phyloP scores from a whole-genome alignment of 1,140 invertebrate genomes.

The Vanessa atalanta region DNA sequence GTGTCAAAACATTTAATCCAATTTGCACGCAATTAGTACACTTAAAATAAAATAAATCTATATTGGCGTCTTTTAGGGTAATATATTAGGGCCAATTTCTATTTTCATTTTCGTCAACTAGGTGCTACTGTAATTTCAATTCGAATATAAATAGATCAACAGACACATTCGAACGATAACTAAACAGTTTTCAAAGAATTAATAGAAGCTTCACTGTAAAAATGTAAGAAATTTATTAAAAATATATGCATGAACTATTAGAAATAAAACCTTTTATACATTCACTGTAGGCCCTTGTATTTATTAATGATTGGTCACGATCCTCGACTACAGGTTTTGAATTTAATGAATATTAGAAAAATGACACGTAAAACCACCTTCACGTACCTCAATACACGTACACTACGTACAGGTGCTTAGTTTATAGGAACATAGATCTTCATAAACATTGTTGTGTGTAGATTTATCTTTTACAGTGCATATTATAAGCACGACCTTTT shows the following conservation, averaged over 20 bases:
- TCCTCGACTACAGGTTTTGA: conserved; percentile 12
- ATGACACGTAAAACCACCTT: background rate
- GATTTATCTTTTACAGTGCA: background rate
- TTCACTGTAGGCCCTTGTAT: background rate
- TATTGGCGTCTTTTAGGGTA: background rate
- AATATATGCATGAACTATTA: conserved; percentile 3
- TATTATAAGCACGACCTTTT: background rate
- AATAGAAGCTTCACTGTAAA: too few relatives aligned
- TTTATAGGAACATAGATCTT: background rate
- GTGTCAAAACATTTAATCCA: background rate
- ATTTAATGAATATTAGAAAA: conserved; percentile 24
- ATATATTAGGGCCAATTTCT: background rate
- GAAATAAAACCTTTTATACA: conserved; percentile 5
- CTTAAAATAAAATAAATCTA: background rate
- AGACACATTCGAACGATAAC: too few relatives aligned
- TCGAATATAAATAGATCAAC: too few relatives aligned
- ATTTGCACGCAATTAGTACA: background rate
- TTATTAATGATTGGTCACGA: conserved; percentile 24
- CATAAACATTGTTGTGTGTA: background rate
- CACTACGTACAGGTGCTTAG: too few relatives aligned
- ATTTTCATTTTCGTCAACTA: too few relatives aligned
- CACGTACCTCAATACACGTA: background rate
- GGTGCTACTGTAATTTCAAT: too few relatives aligned
- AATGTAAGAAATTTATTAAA: background rate
- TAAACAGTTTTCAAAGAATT: too few relatives aligned